Percentiles rank a stretch among this genome's conserved stretches.
Evolutionary conservation across 1,140 invertebrate genomes (phyloP).

Genomic region (Drosophila serrata): DNA sequence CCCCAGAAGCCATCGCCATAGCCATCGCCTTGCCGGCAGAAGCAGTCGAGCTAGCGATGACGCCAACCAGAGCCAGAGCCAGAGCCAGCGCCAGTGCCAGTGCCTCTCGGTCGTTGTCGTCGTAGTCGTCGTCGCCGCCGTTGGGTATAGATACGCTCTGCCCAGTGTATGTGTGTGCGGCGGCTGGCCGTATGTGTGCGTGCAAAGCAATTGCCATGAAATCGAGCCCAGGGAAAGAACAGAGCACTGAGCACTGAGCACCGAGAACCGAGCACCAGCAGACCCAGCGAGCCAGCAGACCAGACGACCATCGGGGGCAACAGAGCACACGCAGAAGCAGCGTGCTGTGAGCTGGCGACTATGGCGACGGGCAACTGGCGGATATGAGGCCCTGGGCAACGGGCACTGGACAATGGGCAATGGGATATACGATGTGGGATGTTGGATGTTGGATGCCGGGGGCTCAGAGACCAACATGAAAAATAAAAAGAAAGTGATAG

Average conservation of each 20-base stretch:
- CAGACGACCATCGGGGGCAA: slow-evolving; percentile 34
- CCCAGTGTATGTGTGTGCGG: slow-evolving; percentile 4
- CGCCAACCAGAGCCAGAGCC: slow-evolving; percentile 65
- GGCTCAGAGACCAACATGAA: slow-evolving; percentile 47
- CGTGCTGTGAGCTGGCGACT: slow-evolving; percentile 56
- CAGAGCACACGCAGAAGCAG: slow-evolving; percentile 65
- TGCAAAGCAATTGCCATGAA: slow-evolving; percentile 71
- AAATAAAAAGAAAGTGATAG: slow-evolving; percentile 3
- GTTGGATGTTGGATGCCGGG: slow-evolving; percentile 69
- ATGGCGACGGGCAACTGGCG: slow-evolving; percentile 34
- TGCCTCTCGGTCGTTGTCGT: slow-evolving; percentile 52
- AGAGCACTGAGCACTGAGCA: slow-evolving; percentile 54
- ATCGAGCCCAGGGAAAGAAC: slow-evolving; percentile 79
- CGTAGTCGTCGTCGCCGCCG: slow-evolving; percentile 6
- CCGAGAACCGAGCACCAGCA: slow-evolving; percentile 36
- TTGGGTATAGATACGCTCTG: slow-evolving; percentile 9
- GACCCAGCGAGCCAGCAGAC: slow-evolving; percentile 32
- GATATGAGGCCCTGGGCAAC: slow-evolving; percentile 25
- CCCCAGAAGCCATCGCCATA: slow-evolving; percentile 65
- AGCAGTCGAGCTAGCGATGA: slow-evolving; percentile 71
- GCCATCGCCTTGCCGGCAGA: slow-evolving; percentile 55
- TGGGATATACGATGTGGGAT: slow-evolving; percentile 23
- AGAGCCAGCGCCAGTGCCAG: slow-evolving; percentile 21
- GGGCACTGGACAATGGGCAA: slow-evolving; percentile 3
- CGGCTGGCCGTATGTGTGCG: slow-evolving; percentile 27